phyloP scores from a whole-genome alignment of 2,113 vertebrate species.

The Numenius arquata region DNA sequence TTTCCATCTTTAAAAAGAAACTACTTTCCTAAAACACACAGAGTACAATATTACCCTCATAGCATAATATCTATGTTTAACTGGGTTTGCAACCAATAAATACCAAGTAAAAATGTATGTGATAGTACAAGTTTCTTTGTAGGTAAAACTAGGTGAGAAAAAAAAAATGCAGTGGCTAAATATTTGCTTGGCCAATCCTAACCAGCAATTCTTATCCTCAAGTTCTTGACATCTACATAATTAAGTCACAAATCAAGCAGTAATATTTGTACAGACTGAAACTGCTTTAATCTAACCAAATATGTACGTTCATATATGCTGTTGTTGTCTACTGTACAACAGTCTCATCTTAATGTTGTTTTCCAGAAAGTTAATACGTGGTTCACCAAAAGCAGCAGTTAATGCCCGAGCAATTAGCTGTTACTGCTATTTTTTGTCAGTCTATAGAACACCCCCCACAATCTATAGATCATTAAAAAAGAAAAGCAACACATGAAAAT shows the following conservation, averaged over 20 bases:
- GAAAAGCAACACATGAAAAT: background rate
- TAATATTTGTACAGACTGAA: background rate
- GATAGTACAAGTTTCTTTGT: background rate
- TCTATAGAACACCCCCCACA: background rate
- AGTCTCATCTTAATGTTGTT: background rate
- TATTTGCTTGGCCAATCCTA: background rate
- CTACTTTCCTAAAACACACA: background rate
- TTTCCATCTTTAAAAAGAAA: background rate
- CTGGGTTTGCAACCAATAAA: background rate
- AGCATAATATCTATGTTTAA: background rate
- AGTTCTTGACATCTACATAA: background rate
- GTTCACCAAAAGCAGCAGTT: background rate
- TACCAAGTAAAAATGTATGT: background rate
- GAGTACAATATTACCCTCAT: background rate
- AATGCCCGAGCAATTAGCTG: background rate
- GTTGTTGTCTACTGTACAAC: background rate
- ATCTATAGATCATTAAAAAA: background rate
- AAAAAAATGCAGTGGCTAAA: background rate
- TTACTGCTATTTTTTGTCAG: background rate
- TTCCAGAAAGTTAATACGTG: background rate
- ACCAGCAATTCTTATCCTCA: background rate
- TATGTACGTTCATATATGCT: background rate
- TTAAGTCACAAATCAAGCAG: background rate
- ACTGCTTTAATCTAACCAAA: background rate
- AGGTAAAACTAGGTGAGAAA: background rate